Base-by-base conservation (phyloP, 2,888 invertebrate species). In the Aphidius colemani region DNA sequence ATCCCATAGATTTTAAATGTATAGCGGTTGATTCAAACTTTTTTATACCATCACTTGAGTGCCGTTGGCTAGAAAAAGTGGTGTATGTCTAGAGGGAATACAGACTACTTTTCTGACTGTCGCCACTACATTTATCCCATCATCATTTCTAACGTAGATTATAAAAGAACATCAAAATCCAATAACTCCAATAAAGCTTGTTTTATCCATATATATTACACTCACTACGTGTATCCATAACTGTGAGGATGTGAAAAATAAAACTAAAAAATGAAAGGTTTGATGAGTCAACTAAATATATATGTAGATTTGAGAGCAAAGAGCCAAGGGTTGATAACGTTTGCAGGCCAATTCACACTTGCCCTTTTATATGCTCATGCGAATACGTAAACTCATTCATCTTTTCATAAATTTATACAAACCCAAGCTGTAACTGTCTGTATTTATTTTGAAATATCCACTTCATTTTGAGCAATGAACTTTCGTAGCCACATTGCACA, bases 171-270 rank as follows among this genome's bases (percentile, higher is more conserved):
- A 59, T 70, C 67, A 70, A 68, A 75, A 76, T 75, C 74, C 75
- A 76, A 76, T 74, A 76, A 76, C 70, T 71, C 69, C 71, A 73
- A 74, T 75, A 76, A 74, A 68, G 70, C 68, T 53, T 40, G 30
- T 4, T 48, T 53, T 67, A 53, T 67, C 64, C 62, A 65, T 63
- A 56, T 50, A 56, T 59, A 49, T 66, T 53, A 51, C 61, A 57
- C 59, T 13, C 39, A 55, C 11, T 57, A 45, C 45, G 10, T 57
- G 50, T 55, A 46, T 61, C 45, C 53, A 62, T 51, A 57, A 4
- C 3, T 18, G 43, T 18, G 41, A 39, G 40, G 46, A 39, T 41
- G 11, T 30, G 41, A 53, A 53, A 41, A 40, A 30, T 30, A 30
- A 30, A 39, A 9, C 10, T 3, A 48, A 9, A 9, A 40, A 53